Evolutionary conservation across 2,797 vertebrate genomes (phyloP), one percentile per base, ranked within the genome.

Genomic region (Erethizon dorsatum): DNA sequence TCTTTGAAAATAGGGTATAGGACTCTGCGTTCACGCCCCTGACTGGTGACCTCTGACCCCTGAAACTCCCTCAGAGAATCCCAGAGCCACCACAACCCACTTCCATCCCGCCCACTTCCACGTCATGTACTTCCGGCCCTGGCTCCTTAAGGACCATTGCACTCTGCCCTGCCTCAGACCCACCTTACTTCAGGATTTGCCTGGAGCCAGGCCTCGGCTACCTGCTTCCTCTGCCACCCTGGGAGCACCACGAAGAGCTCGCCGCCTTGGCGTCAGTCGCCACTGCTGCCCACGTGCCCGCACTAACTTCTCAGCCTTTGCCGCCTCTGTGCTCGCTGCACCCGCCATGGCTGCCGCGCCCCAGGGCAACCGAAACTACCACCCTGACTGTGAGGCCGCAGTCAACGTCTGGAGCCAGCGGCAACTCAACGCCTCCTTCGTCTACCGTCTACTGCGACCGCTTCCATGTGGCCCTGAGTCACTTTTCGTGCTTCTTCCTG

Each of bases 341-440:
- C 0, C 24, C 65, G 1, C 47, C 13, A 1, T 83, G 86, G 10
- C 45, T 0, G 0, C 31, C 0, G 0, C 0, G 2, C 4, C 2
- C 3, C 2, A 47, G 0, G 1, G 59, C 4, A 13, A 26, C 2
- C 13, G 4, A 77, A 61, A 0, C 37, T 84, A 93, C 61, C 41
- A 82, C 13, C 0, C 1, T 0, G 1, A 83, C 1, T 59, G 63
- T 1, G 15, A 96, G 26, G 83, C 33, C 1, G 26, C 83, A 4
- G 0, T 96, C 37, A 77, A 85, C 47, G 5, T 20, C 11, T 87
- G 78, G 17, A 41, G 86, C 41, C 90, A 14, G 26, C 13, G 87
- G 41, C 47, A 94, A 61, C n/a, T 95, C 5, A 14, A 82, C 0
- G 12, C 82, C 37, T 75, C 18, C 26, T 50, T 20, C 4, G 0